These are phyloP conservation scores for Philotrypesis tridentata DNA, from an alignment of 1,140 invertebrate species.

Conservation along the genomic window DNA sequence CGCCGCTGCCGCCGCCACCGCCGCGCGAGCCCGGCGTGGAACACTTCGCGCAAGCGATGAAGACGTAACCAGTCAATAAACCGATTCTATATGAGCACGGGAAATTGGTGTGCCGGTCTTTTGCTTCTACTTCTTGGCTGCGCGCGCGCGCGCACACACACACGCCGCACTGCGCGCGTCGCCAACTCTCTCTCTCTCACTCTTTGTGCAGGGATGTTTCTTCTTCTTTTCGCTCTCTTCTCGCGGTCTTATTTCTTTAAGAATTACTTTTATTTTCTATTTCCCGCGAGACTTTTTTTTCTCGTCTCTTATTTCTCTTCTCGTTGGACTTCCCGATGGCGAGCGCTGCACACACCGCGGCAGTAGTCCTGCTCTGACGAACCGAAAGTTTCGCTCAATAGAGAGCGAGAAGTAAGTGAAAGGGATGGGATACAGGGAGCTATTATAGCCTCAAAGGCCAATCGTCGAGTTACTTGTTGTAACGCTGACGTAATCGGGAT, in stretches of 20 bases:
- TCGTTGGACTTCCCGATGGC: constrained; percentile 38
- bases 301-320: constrained; percentile 48
- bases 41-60: constrained; percentile 59
- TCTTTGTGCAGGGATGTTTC: no score
- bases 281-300: background rate
- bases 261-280: no score
- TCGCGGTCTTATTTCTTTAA: no score
- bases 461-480: background rate
- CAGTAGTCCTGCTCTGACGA: no score
- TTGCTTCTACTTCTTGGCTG: background rate
- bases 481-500: background rate
- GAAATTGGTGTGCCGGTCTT: constrained; percentile 56
- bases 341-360: no score
- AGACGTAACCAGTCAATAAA: constrained; percentile 66
- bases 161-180: no score
- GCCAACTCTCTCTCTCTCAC: no score
- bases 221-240: background rate
- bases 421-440: background rate
- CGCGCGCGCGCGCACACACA: no score
- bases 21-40: constrained; percentile 10
- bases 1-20: background rate
- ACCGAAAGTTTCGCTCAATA: background rate
- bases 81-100: constrained; percentile 62
- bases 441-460: background rate
- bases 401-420: no score